Evolutionary conservation across 2,113 vertebrate species (phyloP).

Genomic region (Chaetorhynchus papuensis): DNA sequence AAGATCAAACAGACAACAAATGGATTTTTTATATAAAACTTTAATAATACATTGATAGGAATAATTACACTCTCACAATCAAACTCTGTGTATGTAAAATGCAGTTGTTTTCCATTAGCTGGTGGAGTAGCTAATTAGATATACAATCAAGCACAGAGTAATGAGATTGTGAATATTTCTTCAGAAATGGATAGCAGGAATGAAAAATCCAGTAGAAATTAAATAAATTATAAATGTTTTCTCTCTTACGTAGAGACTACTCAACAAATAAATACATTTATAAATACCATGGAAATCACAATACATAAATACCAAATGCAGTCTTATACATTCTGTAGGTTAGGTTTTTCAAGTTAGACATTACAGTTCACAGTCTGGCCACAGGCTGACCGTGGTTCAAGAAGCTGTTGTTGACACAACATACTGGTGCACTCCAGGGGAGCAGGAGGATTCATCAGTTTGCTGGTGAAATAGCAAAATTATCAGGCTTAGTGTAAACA

Average conservation of each 20-base stretch:
- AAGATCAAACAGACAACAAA: background rate
- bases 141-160: background rate
- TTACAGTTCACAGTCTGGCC: background rate
- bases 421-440: conserved; percentile 40
- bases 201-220: background rate
- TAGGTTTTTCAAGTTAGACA: background rate
- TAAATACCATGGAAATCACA: background rate
- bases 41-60: background rate
- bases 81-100: background rate
- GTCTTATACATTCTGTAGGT: background rate
- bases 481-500: background rate
- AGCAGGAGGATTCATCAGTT: background rate
- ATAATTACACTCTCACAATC: background rate
- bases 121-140: background rate
- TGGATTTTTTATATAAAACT: background rate
- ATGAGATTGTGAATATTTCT: background rate
- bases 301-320: background rate
- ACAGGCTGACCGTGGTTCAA: background rate
- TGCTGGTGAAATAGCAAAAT: background rate
- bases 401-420: conserved; percentile 53
- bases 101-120: background rate
- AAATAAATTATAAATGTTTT: background rate
- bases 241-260: background rate
- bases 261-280: conserved; percentile 12
- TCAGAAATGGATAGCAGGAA: background rate